Base-by-base conservation (phyloP, 1,140 invertebrate species). In the Drosophila paulistorum region DNA sequence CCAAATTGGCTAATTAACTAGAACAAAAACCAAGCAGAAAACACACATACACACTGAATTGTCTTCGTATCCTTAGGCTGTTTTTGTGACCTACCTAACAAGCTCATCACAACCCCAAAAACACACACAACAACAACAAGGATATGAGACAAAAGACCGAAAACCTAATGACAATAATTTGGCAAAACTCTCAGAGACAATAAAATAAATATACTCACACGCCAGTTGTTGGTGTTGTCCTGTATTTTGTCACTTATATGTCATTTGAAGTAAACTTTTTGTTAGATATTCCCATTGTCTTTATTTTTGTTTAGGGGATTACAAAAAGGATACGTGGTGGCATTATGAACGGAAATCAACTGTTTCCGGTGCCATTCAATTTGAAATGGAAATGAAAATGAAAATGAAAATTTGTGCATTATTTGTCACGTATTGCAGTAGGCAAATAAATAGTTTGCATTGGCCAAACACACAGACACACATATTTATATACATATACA, bases 141-240 rank as follows among this genome's bases (percentile, higher is more conserved):
- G 26, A 39, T 11, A 2, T 13, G 2, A 13, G 51, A 39, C 65
- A 55, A 51, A 39, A 48, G 37, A 42, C n/a, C 57, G 51, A 75
- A 30, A 30, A 87, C 81, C 75, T 86, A 87, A 87, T 87, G 83
- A 84, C 80, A 89, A 87, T 87, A 87, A 87, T 87, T 87, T 87
- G 83, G 84, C 70, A 20, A 74, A 85, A 86, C 79, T 86, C 79
- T 87, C 68, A 72, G 42, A 74, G 51, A 71, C 83, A 86, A 86
- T 86, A 89, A 87, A 87, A 87, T 87, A 87, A 87, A 87, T 87
- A 83, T 80, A 87, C 84, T 80, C 55, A 67, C 45, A 67, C 61
- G 75, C 68, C 17, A 51, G 45, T 51, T 20, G 17, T 51, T 51
- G 7, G 23, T 51, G 7, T 37, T 7, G 45, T 51, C 45, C 74